Base-by-base conservation (phyloP, 2,888 invertebrate genomes). In the Xylocampa areola region DNA sequence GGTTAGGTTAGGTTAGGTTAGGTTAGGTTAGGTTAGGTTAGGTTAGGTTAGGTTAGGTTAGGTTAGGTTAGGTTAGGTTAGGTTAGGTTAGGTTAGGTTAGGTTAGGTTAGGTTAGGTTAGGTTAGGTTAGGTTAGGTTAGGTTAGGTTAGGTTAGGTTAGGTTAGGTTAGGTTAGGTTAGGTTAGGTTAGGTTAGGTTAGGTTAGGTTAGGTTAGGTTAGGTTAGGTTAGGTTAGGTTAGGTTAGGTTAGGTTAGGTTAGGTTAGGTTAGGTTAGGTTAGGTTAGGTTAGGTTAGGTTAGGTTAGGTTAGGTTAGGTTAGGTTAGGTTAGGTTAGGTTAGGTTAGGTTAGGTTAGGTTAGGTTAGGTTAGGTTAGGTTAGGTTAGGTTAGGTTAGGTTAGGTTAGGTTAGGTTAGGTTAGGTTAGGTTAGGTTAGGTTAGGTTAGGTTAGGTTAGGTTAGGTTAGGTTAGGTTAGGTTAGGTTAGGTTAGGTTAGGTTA, bases 151-250 rank as follows among this genome's bases (percentile, higher is more conserved):
- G 63, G 68, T 63, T 63, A 57, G 68, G 60, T 63, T 60, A 68
- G 64, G 68, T 68, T 68, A 59, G 64, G 66, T 66, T 66, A 61
- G 58, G 66, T 66, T 66, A 54, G 66, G 61, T 66, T 66, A 66
- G 61, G 66, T 66, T 66, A 58, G 61, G 64, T 68, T 68, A 64
- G 68, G 69, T 67, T 67, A 62, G 62, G 68, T 68, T 67, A 64
- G 68, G 64, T 61, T 64, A 61, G 64, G 68, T 68, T 68, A 68
- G 68, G 68, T 68, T 68, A 64, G 68, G 68, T 68, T 68, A 64
- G 68, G 68, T 64, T 68, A 58, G 53, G 63, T 68, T 68, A 64
- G 60, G 63, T 63, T 63, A 60, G 62, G 66, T 67, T 67, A 62
- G 66, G 66, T 67, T 67, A 62, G 59, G 66, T 67, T 66, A 67